These are phyloP conservation scores for Oxyteleia sp. DNA, from an alignment of 2,888 invertebrate species.

Conservation along the genomic window DNA sequence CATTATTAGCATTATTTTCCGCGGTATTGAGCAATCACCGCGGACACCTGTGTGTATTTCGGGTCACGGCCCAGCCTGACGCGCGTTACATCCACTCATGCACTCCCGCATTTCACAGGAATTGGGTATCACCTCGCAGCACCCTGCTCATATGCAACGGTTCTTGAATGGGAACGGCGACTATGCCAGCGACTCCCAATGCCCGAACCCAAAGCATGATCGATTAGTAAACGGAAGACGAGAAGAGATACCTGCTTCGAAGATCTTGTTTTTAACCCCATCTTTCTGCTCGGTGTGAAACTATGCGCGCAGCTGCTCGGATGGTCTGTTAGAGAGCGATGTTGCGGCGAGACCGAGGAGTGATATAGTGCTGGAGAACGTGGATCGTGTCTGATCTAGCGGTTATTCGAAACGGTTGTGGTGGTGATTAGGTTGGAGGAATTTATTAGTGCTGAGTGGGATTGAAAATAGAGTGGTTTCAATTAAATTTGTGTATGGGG, in stretches of 20 bases:
- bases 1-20: conserved; percentile 54
- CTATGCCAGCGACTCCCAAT: conserved; percentile 71
- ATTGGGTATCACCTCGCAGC: conserved; percentile 42
- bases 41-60: conserved; percentile 27
- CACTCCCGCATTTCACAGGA: conserved; percentile 60
- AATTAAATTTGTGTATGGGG: too few species aligned
- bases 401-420: too few species aligned
- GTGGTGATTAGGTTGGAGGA: too few species aligned
- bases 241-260: conserved; percentile 60
- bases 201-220: conserved; percentile 70
- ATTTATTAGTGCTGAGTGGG: too few species aligned
- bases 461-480: too few species aligned
- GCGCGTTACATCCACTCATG: conserved; percentile 35
- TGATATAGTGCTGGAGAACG: neutral
- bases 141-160: conserved; percentile 51
- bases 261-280: conserved; percentile 49
- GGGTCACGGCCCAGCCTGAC: conserved; percentile 53
- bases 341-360: neutral
- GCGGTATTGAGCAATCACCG: conserved; percentile 31
- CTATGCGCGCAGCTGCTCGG: conserved; percentile 2
- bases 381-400: too few species aligned
- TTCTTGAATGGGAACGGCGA: conserved; percentile 65
- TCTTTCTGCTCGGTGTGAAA: conserved; percentile 46
- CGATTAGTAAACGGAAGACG: conserved; percentile 74
- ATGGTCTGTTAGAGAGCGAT: conserved; percentile 46